These are phyloP conservation scores for Molanna angustata DNA, from an alignment of 2,888 invertebrate species.

Conservation along the genomic window DNA sequence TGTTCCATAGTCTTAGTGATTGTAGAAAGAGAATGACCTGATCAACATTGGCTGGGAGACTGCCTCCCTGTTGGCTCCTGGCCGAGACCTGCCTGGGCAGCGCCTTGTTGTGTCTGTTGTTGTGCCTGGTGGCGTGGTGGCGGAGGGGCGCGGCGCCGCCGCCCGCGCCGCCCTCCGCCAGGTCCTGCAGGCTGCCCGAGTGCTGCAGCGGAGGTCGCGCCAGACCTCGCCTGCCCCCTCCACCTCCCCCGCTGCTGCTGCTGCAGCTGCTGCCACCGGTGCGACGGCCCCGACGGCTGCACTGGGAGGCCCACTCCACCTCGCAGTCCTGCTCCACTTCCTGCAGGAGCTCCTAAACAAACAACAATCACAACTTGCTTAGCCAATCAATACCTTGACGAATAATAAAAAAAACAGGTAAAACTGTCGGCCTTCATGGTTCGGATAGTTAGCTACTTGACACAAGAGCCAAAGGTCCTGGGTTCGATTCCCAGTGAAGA, in stretches of 20 bases:
- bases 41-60: slow-evolving; percentile 51
- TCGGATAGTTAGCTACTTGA: too few species aligned
- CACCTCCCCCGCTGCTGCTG: slow-evolving; percentile 42
- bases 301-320: slow-evolving; percentile 51
- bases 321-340: slow-evolving; percentile 76
- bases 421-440: too few species aligned
- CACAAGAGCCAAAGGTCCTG: too few species aligned
- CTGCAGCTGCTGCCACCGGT: slow-evolving; percentile 46
- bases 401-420: too few species aligned
- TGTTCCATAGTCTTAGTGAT: too few species aligned
- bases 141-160: slow-evolving; percentile 53
- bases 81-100: slow-evolving; percentile 45
- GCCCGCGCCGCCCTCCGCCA: slow-evolving; percentile 59
- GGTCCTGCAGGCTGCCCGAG: slow-evolving; percentile 61
- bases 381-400: too few species aligned
- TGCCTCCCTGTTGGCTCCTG: slow-evolving; percentile 50
- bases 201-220: slow-evolving; percentile 48
- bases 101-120: slow-evolving; percentile 35
- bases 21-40: too few species aligned
- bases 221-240: slow-evolving; percentile 45
- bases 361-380: slow-evolving; percentile 7
- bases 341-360: slow-evolving; percentile 65
- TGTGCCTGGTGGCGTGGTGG: slow-evolving; percentile 36
- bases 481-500: too few species aligned
- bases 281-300: slow-evolving; percentile 44